A percentile compares a stretch with the other conserved stretches of the same genome.
Evolutionary conservation across 2,113 vertebrate genomes (phyloP).

Genomic region (Tilapia sparmanii): DNA sequence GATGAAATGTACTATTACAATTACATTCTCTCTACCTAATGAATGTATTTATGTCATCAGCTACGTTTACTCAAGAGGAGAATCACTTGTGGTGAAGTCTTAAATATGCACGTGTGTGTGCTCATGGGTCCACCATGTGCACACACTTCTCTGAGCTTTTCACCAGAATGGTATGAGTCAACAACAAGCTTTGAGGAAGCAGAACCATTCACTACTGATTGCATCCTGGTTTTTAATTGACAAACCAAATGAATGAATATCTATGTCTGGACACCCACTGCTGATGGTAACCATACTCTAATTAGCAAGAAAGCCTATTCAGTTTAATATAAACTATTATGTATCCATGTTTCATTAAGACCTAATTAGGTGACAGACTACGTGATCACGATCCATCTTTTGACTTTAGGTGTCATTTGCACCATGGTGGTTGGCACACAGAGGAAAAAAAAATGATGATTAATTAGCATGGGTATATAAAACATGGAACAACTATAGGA

Average conservation of each 20-base stretch:
- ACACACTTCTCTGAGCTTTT: conserved; percentile 18
- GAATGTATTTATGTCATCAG: neutral
- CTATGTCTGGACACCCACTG: conserved; percentile 28
- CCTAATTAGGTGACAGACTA: neutral
- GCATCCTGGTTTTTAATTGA: conserved; percentile 43
- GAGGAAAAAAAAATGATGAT: neutral
- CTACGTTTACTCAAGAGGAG: neutral
- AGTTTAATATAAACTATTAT: conserved; percentile 20
- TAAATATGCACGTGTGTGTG: neutral
- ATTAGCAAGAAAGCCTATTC: conserved; percentile 40
- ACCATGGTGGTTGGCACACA: neutral
- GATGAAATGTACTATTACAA: neutral
- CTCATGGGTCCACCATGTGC: neutral
- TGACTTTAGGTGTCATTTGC: neutral
- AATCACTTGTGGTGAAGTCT: neutral
- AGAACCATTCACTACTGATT: conserved; percentile 25
- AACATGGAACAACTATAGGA: neutral
- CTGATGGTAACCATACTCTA: conserved; percentile 35
- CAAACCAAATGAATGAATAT: conserved; percentile 43
- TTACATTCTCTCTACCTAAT: neutral
- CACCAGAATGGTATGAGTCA: conserved; percentile 22
- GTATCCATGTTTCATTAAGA: conserved; percentile 30
- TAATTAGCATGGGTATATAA: neutral
- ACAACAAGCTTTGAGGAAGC: conserved; percentile 5
- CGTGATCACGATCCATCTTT: conserved; percentile 32